A percentile compares a stretch with the other conserved stretches of the same genome.
These are phyloP conservation scores for Neoniphon sammara DNA, from an alignment of 2,797 vertebrate species.

Conservation along the genomic window DNA sequence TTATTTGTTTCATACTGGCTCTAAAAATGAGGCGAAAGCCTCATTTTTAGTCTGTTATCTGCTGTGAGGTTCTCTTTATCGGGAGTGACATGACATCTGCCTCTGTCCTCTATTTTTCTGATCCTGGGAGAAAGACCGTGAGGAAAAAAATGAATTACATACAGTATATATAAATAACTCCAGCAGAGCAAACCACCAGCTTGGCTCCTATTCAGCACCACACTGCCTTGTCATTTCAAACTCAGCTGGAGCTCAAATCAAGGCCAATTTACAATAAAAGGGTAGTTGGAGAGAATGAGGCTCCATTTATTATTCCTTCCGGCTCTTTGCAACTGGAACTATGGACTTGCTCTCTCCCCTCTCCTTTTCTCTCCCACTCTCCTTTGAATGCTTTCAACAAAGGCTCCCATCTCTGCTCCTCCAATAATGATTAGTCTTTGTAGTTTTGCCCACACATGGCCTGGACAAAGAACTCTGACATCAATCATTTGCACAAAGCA, in stretches of 20 bases:
- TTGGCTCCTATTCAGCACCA: slow-evolving; percentile 50
- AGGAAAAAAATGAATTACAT: slow-evolving; percentile 24
- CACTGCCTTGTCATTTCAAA: slow-evolving; percentile 62
- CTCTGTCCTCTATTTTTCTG: background rate
- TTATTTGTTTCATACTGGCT: background rate
- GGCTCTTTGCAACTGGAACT: slow-evolving; percentile 62
- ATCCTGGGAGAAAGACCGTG: slow-evolving; percentile 1
- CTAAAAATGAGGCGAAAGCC: too few species aligned
- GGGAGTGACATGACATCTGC: slow-evolving; percentile 25
- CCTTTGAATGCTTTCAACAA: slow-evolving; percentile 69
- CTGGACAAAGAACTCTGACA: slow-evolving; percentile 32
- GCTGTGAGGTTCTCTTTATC: background rate
- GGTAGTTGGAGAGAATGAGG: slow-evolving; percentile 47
- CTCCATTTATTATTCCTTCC: slow-evolving; percentile 64
- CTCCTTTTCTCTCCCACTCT: slow-evolving; percentile 36
- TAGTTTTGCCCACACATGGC: slow-evolving; percentile 45
- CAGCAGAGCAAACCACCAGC: slow-evolving; percentile 26
- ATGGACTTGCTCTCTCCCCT: slow-evolving; percentile 37
- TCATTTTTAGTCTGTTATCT: background rate
- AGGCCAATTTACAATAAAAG: slow-evolving; percentile 70
- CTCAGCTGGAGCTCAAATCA: slow-evolving; percentile 72
- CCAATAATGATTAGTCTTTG: slow-evolving; percentile 65
- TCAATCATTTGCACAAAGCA: slow-evolving; percentile 52
- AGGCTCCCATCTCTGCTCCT: slow-evolving; percentile 54
- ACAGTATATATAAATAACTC: slow-evolving; percentile 52